Percentiles rank a stretch among this genome's conserved stretches.
These are phyloP conservation scores for Meandrina meandrites DNA, from an alignment of 92 coral and sea anemone genomes.

Conservation along the genomic window DNA sequence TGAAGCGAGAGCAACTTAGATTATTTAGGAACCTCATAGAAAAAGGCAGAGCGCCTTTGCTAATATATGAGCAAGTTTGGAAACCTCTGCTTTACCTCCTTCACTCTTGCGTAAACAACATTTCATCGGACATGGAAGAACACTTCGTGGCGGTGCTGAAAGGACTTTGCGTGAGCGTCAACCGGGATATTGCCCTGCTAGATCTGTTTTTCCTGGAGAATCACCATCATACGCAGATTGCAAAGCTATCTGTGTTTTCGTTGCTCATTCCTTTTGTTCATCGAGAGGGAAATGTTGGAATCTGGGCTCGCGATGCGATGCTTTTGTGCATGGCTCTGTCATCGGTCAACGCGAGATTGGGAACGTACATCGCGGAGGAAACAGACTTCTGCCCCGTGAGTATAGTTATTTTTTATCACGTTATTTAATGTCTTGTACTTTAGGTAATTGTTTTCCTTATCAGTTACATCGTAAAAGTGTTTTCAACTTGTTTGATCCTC, in stretches of 20 bases:
- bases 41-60: constrained; percentile 75
- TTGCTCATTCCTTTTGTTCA: constrained; percentile 88
- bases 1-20: constrained; percentile 88
- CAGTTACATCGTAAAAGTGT: not conserved
- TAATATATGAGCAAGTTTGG: constrained; percentile 93
- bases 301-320: constrained; percentile 94
- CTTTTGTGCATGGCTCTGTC: constrained; percentile 94
- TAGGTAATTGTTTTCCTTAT: not conserved
- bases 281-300: constrained; percentile 93
- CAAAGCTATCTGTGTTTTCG: constrained; percentile 89
- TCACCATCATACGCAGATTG: constrained; percentile 71
- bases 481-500: not conserved
- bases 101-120: constrained; percentile 80
- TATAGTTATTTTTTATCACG: not conserved
- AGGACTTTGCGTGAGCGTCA: constrained; percentile 93
- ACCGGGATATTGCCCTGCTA: constrained; percentile 87
- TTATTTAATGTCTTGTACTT: not conserved
- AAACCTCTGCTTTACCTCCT: constrained; percentile 81
- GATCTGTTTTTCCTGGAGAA: constrained; percentile 89
- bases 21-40: constrained; percentile 84
- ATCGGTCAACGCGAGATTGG: constrained; percentile 85
- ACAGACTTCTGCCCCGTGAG: constrained; percentile 99
- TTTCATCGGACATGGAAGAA: constrained; percentile 81
- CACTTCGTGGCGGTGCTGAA: constrained; percentile 91
- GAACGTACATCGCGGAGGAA: constrained; percentile 86